Percentiles rank a stretch among this genome's conserved stretches.
These are phyloP conservation scores for Dascyllus trimaculatus DNA, from an alignment of 2,113 vertebrate species.

Conservation along the genomic window DNA sequence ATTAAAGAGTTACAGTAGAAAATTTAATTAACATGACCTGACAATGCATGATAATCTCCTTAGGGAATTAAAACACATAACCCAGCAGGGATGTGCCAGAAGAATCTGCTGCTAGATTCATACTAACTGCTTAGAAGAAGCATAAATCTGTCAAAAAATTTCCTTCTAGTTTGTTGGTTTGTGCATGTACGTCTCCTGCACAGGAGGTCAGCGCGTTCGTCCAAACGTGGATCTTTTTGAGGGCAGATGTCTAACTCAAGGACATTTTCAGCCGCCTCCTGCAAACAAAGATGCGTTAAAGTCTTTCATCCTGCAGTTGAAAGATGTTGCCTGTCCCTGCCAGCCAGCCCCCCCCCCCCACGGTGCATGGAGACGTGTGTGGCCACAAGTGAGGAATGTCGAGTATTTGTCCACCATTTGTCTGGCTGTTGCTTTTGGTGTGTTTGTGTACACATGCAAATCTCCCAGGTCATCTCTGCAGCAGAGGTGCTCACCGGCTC, in stretches of 20 bases:
- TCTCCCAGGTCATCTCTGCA: slow-evolving; percentile 17
- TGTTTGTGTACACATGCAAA: slow-evolving; percentile 46
- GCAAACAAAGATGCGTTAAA: slow-evolving; percentile 37
- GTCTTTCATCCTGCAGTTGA: slow-evolving; percentile 22
- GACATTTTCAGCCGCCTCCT: slow-evolving; percentile 31
- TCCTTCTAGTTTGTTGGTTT: no score
- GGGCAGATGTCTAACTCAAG: slow-evolving; percentile 39
- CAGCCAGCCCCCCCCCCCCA: slow-evolving; percentile 27
- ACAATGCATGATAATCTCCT: no score
- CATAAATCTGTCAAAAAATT: no score
- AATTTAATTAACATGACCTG: no score
- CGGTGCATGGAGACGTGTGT: slow-evolving; percentile 25
- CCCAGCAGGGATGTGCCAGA: no score
- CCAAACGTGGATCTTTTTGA: not conserved
- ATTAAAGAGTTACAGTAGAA: no score
- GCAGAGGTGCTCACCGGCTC: slow-evolving; percentile 10
- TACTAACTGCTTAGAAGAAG: no score
- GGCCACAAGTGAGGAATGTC: slow-evolving; percentile 38
- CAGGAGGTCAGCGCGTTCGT: not conserved
- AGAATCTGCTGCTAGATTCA: no score
- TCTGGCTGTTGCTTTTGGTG: not conserved
- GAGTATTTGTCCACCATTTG: slow-evolving; percentile 34
- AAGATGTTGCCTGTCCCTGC: slow-evolving; percentile 5
- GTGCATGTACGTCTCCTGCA: not conserved
- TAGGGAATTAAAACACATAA: no score